Conservation (phyloP, 2,888 invertebrate species). For the Trichacis sp. region DNA sequence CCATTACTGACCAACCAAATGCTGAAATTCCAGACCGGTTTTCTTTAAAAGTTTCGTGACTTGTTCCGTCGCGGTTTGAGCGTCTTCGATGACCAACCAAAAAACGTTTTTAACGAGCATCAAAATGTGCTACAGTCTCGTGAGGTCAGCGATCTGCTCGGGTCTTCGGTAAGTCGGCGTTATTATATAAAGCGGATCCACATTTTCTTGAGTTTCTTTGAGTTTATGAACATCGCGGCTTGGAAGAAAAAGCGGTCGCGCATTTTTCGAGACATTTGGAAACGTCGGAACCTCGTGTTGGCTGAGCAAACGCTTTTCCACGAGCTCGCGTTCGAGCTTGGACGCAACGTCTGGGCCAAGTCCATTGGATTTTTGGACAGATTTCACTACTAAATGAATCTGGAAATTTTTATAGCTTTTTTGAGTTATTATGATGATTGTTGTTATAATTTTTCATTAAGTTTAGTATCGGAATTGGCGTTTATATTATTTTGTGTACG, state of each 20-base stretch:
- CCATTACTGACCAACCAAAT: conserved; percentile 73
- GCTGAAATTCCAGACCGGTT: conserved; percentile 72
- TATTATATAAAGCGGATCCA: conserved; percentile 74
- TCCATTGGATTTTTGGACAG: conserved; percentile 56
- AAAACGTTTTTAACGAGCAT: conserved; percentile 76
- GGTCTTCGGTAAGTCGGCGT: conserved; percentile 82
- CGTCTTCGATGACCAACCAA: conserved; percentile 84
- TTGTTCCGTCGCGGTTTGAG: conserved; percentile 69
- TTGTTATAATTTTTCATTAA: too few species aligned
- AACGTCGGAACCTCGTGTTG: conserved; percentile 4
- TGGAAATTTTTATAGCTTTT: too few species aligned
- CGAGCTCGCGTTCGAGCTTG: conserved; percentile 52
- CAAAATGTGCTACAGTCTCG: conserved; percentile 79
- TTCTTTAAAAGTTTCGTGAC: conserved; percentile 70
- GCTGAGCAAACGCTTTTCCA: conserved; percentile 45
- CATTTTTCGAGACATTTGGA: conserved; percentile 22
- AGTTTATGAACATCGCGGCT: not conserved
- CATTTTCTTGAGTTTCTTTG: conserved; percentile 18
- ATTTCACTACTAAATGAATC: conserved; percentile 56
- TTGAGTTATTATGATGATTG: too few species aligned
- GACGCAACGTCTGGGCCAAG: conserved; percentile 59
- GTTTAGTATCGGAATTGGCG: too few species aligned
- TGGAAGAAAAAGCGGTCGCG: conserved; percentile 24
- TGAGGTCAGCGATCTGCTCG: conserved; percentile 85
- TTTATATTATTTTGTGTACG: too few species aligned